Conservation (phyloP, 2,888 invertebrate genomes). For the Lasioglossum pauxillum region DNA sequence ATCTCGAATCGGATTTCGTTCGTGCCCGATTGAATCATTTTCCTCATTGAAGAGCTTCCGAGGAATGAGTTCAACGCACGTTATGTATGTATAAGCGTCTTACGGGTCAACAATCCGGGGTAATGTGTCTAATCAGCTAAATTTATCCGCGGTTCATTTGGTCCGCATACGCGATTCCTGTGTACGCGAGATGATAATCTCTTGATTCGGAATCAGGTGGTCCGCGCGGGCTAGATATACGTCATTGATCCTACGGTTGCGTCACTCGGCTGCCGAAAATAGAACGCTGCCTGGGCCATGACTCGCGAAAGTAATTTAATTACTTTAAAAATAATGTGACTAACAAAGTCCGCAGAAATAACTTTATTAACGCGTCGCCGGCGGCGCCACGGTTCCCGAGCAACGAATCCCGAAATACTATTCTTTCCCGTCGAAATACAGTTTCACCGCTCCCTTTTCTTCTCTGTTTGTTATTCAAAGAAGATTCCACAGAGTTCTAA, state of each 20-base stretch:
- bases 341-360: slow-evolving; percentile 6
- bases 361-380: neutral
- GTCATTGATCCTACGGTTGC: slow-evolving; percentile 16
- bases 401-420: neutral
- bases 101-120: slow-evolving; percentile 64
- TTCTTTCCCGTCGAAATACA: neutral
- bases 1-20: neutral
- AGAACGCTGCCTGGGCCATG: slow-evolving; percentile 9
- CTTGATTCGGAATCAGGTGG: slow-evolving; percentile 60
- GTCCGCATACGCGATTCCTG: slow-evolving; percentile 58
- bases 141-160: slow-evolving; percentile 69
- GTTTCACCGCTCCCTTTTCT: neutral
- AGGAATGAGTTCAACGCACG: slow-evolving; percentile 60
- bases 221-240: slow-evolving; percentile 35
- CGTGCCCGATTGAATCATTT: slow-evolving; percentile 14
- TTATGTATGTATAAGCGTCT: slow-evolving; percentile 41
- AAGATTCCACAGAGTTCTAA: neutral
- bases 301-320: slow-evolving; percentile 25
- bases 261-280: slow-evolving; percentile 16
- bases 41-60: slow-evolving; percentile 45
- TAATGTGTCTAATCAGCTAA: slow-evolving; percentile 69
- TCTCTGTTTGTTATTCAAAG: neutral
- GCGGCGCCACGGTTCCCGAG: neutral
- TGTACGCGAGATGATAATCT: slow-evolving; percentile 61
- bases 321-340: slow-evolving; percentile 20